Evolutionary conservation across 2,113 vertebrate genomes (phyloP), one percentile per base, ranked within the genome.

Genomic region (Salvelinus fontinalis): DNA sequence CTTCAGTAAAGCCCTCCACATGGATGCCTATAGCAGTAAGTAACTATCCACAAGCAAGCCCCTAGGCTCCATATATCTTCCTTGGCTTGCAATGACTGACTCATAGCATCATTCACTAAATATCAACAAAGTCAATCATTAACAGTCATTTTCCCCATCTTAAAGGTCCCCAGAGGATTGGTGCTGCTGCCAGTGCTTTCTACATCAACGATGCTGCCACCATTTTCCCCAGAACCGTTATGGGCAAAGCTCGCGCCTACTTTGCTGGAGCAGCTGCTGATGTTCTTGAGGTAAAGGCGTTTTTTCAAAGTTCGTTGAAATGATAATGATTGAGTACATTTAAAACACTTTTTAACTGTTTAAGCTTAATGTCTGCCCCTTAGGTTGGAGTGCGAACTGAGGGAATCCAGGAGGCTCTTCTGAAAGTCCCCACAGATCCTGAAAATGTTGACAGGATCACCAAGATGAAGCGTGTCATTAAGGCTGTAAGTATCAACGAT

Each of bases 151-250:
- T 11, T 67, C 78, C 59, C 76, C 12, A n/a, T 77, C 22, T 20
- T 69, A 9, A 75, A 96, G 95, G 76, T 81, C 81, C 90, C 49
- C 82, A 93, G 24, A 95, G 94, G 92, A n/a, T 90, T 62, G 95
- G 95, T 81, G 93, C 90, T 88, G 85, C 93, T 79, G 92, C 86
- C 51, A 94, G 89, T 62, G 75, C 93, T 73, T 93, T 92, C 76
- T 34, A 93, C 69, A 93, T 97, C 86, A 96, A 96, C 71, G 94
- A 93, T 76, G 94, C 90, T 29, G 90, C 89, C 83, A 93, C 92
- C 0, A 80, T 94, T 78, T 77, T 96, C 70, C 96, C 96, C 34
- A 93, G 85, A 85, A 84, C 91, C 74, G 3, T 96, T 39, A 80
- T 94, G 54, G 86, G 91, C 68, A 96, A 94, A 85, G 39, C 94